A percentile compares a stretch with the other conserved stretches of the same genome.
Conservation (phyloP, 2,888 invertebrate genomes). For the Lepas anatifera region DNA sequence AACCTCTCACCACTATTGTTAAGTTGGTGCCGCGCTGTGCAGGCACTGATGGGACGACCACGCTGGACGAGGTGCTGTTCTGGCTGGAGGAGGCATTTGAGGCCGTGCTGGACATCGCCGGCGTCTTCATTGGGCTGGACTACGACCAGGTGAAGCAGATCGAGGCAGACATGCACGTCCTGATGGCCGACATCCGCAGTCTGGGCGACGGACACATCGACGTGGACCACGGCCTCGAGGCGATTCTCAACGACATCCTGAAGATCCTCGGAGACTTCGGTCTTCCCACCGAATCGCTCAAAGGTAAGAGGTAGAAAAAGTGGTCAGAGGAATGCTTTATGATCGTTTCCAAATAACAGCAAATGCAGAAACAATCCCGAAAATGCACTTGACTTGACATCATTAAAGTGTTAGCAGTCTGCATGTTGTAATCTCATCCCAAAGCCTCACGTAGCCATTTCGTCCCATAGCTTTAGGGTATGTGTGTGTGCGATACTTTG, state of each 20-base stretch:
- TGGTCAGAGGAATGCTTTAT: no score
- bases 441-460: no score
- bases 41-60: background rate
- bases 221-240: constrained; percentile 5
- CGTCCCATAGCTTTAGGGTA: no score
- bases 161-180: background rate
- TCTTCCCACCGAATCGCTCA: background rate
- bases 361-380: no score
- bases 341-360: no score
- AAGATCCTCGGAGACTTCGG: background rate
- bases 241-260: background rate
- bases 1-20: no score
- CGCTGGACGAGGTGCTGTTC: constrained; percentile 1
- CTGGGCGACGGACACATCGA: constrained; percentile 2
- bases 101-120: constrained; percentile 2
- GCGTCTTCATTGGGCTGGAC: background rate
- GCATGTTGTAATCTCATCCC: no score
- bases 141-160: background rate
- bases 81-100: background rate
- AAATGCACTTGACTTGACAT: no score
- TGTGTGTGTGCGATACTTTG: no score
- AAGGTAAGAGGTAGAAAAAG: no score
- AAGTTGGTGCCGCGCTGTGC: no score
- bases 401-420: no score
- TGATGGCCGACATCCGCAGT: background rate